These are phyloP conservation scores for Micrasema longulum DNA, from an alignment of 1,140 invertebrate genomes.

Conservation along the genomic window DNA sequence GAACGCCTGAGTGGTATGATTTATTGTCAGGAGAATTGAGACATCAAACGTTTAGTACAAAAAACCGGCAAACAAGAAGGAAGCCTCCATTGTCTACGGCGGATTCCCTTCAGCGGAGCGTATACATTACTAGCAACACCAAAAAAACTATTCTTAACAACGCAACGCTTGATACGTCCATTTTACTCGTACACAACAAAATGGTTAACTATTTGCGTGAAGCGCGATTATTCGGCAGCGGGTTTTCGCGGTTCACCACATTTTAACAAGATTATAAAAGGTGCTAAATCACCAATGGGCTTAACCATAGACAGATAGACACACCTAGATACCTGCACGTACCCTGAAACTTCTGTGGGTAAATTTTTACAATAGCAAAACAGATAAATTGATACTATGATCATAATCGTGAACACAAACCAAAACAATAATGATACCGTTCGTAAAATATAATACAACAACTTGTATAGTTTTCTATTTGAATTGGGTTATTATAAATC, in stretches of 20 bases:
- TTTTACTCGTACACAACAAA: slow-evolving; percentile 25
- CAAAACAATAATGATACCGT: no score
- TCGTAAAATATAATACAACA: no score
- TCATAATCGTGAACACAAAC: no score
- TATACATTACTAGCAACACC: not conserved
- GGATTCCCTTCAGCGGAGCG: not conserved
- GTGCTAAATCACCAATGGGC: slow-evolving; percentile 28
- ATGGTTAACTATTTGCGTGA: slow-evolving; percentile 13
- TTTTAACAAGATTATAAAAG: slow-evolving; percentile 25
- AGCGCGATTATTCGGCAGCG: not conserved
- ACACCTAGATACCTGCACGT: no score
- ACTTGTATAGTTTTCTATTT: no score
- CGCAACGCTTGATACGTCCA: not conserved
- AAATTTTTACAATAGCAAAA: no score
- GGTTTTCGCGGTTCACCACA: slow-evolving; percentile 12
- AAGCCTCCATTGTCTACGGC: slow-evolving; percentile 14
- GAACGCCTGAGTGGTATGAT: slow-evolving; percentile 12
- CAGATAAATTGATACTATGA: no score
- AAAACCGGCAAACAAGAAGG: slow-evolving; percentile 13
- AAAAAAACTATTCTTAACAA: not conserved
- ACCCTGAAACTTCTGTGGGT: no score
- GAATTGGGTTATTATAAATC: no score
- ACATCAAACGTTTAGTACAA: slow-evolving; percentile 2
- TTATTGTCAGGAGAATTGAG: slow-evolving; percentile 7
- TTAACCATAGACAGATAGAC: no score